These are phyloP conservation scores for Oreochromis tanganicae DNA, from an alignment of 2,113 vertebrate species.

Conservation along the genomic window DNA sequence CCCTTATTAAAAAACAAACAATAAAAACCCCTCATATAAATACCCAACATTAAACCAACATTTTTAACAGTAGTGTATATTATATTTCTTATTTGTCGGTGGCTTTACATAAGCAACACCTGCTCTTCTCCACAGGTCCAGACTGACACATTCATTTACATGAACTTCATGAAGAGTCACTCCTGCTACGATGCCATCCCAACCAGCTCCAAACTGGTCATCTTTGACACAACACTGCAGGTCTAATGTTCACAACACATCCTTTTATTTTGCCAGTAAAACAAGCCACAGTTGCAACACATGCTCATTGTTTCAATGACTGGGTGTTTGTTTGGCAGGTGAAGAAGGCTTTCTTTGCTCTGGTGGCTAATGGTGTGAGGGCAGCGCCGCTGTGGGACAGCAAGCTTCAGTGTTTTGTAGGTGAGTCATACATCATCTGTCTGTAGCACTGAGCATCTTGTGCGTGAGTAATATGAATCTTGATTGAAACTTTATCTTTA, in stretches of 20 bases:
- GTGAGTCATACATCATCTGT: constrained; percentile 22
- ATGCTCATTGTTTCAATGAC: not conserved
- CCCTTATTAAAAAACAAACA: not conserved
- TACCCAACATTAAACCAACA: not conserved
- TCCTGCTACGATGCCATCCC: constrained; percentile 89
- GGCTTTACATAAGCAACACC: not conserved
- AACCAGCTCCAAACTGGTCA: constrained; percentile 91
- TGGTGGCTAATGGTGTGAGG: constrained; percentile 63
- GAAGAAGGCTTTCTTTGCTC: constrained; percentile 67
- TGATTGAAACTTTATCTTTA: not conserved
- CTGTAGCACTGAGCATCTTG: not conserved
- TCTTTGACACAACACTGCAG: constrained; percentile 87
- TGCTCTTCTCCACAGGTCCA: not conserved
- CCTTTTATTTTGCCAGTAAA: not conserved
- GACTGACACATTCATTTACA: constrained; percentile 79
- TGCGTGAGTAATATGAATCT: not conserved
- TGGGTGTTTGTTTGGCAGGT: constrained; percentile 22
- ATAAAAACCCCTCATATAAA: not conserved
- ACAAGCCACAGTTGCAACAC: not conserved
- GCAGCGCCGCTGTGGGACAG: constrained; percentile 65
- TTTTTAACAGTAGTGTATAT: not conserved
- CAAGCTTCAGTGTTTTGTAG: constrained; percentile 63
- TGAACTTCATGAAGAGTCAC: constrained; percentile 90
- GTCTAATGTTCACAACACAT: constrained; percentile 44
- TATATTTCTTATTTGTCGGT: not conserved